phyloP scores from a whole-genome alignment of 2,888 invertebrate genomes.

The Calliphora vomitoria region DNA sequence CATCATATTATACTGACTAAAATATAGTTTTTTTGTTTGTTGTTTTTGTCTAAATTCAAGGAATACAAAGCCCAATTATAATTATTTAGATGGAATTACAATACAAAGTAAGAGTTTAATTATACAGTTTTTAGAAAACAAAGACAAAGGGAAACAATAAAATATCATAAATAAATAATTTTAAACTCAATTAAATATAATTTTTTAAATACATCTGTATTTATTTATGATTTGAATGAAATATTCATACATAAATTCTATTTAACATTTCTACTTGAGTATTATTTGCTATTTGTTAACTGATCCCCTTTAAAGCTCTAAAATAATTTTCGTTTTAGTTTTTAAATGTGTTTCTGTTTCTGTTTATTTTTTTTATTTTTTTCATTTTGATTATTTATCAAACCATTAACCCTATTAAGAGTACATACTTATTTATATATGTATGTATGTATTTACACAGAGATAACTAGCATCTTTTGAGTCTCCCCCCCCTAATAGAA shows the following conservation, averaged over 20 bases:
- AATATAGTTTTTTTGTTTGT: slow-evolving; percentile 27
- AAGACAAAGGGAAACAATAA: not conserved
- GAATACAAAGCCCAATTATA: slow-evolving; percentile 14
- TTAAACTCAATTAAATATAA: slow-evolving; percentile 35
- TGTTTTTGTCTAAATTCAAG: slow-evolving; percentile 8
- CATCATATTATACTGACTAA: not conserved
- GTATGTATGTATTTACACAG: not conserved
- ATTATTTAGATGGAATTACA: slow-evolving; percentile 38
- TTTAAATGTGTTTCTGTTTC: not conserved
- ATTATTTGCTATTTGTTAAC: not conserved
- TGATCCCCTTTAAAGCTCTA: not conserved
- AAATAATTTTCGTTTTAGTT: not conserved
- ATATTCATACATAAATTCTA: not conserved
- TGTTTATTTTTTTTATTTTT: slow-evolving; percentile 6
- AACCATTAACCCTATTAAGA: slow-evolving; percentile 63
- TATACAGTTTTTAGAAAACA: slow-evolving; percentile 20
- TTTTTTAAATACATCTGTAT: not conserved
- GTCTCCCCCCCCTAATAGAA: not conserved
- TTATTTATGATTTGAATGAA: not conserved
- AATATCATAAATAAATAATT: slow-evolving; percentile 1
- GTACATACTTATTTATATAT: slow-evolving; percentile 24
- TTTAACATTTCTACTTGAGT: not conserved
- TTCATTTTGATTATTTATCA: slow-evolving; percentile 49
- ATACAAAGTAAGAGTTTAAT: slow-evolving; percentile 51
- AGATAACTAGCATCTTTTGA: slow-evolving; percentile 42